Evolutionary conservation across 2,113 vertebrate species (phyloP).

Genomic region (Poeciliopsis turrubarensis): DNA sequence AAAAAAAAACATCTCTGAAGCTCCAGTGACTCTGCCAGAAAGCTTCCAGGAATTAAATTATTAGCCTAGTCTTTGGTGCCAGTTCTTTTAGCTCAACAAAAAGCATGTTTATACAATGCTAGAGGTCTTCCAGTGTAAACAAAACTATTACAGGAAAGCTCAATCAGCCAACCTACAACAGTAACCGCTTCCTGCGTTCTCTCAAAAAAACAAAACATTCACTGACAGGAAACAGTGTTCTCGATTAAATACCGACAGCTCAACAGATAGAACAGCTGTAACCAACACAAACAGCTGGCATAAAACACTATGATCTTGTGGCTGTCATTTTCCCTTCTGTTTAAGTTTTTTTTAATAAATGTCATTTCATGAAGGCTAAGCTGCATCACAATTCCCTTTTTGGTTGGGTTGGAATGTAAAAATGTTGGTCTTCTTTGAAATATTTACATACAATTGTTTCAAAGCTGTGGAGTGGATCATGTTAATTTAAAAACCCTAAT

Average conservation of each 20-base stretch:
- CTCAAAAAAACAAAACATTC: slow-evolving; percentile 18
- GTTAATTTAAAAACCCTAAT: too few species aligned
- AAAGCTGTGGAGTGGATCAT: too few species aligned
- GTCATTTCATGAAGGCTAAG: not conserved
- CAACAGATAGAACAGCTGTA: slow-evolving; percentile 11
- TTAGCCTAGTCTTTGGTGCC: not conserved
- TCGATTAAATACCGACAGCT: not conserved
- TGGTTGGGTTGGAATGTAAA: not conserved
- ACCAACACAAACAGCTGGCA: slow-evolving; percentile 12
- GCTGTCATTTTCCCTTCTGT: slow-evolving; percentile 55
- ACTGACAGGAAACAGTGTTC: slow-evolving; percentile 2
- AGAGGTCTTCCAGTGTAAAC: slow-evolving; percentile 9
- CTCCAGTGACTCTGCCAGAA: too few species aligned
- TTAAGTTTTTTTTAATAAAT: not conserved
- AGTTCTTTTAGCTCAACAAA: not conserved
- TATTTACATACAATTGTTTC: not conserved
- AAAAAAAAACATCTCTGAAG: too few species aligned
- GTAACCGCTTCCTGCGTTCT: slow-evolving; percentile 5
- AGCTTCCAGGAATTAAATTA: not conserved
- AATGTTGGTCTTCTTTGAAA: not conserved
- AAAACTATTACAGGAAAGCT: not conserved
- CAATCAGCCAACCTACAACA: not conserved
- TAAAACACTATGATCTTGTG: slow-evolving; percentile 13
- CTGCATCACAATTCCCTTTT: slow-evolving; percentile 6
- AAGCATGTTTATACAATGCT: not conserved